A percentile compares a stretch with the other conserved stretches of the same genome.
phyloP scores from a whole-genome alignment of 1,140 invertebrate genomes.

The Neoseiulus cucumeris region DNA sequence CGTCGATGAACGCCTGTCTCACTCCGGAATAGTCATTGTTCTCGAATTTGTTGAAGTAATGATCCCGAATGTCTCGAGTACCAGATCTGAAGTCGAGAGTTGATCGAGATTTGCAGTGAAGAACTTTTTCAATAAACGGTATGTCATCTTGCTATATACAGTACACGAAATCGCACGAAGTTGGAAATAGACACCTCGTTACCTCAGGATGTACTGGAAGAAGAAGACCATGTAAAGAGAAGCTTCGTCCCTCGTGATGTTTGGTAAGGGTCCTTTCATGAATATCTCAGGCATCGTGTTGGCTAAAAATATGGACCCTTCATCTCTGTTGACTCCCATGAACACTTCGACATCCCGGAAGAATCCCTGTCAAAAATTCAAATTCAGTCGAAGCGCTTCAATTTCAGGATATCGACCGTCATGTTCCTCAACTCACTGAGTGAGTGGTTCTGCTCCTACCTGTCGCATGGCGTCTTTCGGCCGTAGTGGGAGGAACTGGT shows the following conservation, averaged over 20 bases:
- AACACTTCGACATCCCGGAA: constrained; percentile 13
- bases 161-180: no score
- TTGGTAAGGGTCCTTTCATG: background rate
- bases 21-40: background rate
- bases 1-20: background rate
- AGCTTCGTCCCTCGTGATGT: background rate
- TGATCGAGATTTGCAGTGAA: no score
- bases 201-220: constrained; percentile 6
- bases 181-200: no score
- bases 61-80: constrained; percentile 1
- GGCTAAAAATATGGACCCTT: constrained; percentile 15
- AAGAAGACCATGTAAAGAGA: constrained; percentile 3
- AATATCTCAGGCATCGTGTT: constrained; percentile 3
- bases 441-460: no score
- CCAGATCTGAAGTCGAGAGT: background rate
- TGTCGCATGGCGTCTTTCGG: constrained; percentile 14
- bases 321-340: constrained; percentile 14
- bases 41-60: background rate
- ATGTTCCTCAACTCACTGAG: no score
- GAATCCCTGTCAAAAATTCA: background rate
- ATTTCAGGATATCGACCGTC: no score
- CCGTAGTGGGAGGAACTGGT: background rate
- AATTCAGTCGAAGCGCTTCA: no score
- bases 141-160: no score
- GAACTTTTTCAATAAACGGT: no score